Percentiles rank a stretch among this genome's conserved stretches.
Conservation (phyloP, 2,888 invertebrate genomes). For the Electrophaes corylata region DNA sequence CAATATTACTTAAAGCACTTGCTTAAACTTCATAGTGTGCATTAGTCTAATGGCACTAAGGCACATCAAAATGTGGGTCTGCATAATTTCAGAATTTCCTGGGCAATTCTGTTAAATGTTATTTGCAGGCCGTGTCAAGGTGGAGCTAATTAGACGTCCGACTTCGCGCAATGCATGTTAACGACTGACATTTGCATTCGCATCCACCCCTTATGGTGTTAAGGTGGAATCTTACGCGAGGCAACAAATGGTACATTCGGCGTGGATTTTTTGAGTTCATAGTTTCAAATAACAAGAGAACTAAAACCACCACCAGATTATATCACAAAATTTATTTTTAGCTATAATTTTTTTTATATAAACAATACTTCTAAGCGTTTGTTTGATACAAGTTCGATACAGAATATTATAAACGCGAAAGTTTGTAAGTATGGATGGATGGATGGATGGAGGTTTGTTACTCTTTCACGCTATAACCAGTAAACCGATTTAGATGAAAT, state of each 20-base stretch:
- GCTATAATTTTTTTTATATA: no score
- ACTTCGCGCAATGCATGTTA: conserved; percentile 80
- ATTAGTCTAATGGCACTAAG: conserved; percentile 25
- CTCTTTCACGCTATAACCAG: no score
- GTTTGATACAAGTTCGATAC: no score
- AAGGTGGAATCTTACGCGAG: conserved; percentile 40
- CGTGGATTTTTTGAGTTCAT: no score
- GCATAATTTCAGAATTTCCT: conserved; percentile 53
- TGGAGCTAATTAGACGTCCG: conserved; percentile 79
- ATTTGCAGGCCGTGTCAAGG: conserved; percentile 65
- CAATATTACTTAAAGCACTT: conserved; percentile 11
- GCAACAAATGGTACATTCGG: neutral
- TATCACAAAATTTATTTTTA: no score
- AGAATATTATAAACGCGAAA: no score
- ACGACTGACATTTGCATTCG: conserved; percentile 81
- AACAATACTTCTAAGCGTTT: no score
- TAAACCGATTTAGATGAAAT: no score
- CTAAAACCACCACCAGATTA: no score
- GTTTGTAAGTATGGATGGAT: no score
- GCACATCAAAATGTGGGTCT: conserved; percentile 24
- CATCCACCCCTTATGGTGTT: conserved; percentile 45
- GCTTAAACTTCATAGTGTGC: conserved; percentile 20
- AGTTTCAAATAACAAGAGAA: no score
- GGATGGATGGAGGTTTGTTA: no score
- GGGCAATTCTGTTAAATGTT: conserved; percentile 61